Evolutionary conservation across 2,113 vertebrate genomes (phyloP), one percentile per base, ranked within the genome.

Genomic region (Lophochroa leadbeateri): DNA sequence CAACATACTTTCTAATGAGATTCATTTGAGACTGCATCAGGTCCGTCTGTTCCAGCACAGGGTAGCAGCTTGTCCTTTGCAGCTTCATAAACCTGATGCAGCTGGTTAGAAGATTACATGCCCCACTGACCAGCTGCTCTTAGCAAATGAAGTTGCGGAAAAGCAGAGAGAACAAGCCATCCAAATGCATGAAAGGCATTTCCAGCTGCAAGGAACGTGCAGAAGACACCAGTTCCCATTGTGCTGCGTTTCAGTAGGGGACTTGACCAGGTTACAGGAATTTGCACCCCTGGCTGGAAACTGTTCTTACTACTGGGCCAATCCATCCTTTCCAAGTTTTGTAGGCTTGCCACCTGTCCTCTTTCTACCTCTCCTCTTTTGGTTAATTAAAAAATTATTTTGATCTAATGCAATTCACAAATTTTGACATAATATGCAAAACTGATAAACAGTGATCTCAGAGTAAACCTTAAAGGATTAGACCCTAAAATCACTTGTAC

Each of bases 1-100:
- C 24, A 80, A 14, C 35, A n/a, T 2, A 14, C 6, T 49, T 65
- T 77, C 39, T 39, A 65, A 52, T 0, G 0, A 60, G 16, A 47
- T 18, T 8, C 11, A 21, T 68, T 46, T 58, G 9, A 58, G 31
- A 52, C 20, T 15, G 29, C 27, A 9, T 57, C 41, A 15, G 29
- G 13, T 31, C 31, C 0, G 0, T 25, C 64, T 65, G 27, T 43
- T 83, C 24, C 76, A 86, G 18, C 68, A 58, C 41, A 49, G 44
- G 16, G 21, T 9, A 85, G 28, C 55, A 69, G 39, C 35, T 80
- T 79, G 39, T 52, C 47, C n/a, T 84, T 75, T 77, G 53, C 43
- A 74, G 39, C 47, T 76, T 80, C 63, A 69, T 25, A 58, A 77
- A 77, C 43, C 33, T 46, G 58, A 69, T 83, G 82, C 44, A 70